A percentile compares a stretch with the other conserved stretches of the same genome.
phyloP scores from a whole-genome alignment of 23 tunicate species.

The Diplosoma virens region DNA sequence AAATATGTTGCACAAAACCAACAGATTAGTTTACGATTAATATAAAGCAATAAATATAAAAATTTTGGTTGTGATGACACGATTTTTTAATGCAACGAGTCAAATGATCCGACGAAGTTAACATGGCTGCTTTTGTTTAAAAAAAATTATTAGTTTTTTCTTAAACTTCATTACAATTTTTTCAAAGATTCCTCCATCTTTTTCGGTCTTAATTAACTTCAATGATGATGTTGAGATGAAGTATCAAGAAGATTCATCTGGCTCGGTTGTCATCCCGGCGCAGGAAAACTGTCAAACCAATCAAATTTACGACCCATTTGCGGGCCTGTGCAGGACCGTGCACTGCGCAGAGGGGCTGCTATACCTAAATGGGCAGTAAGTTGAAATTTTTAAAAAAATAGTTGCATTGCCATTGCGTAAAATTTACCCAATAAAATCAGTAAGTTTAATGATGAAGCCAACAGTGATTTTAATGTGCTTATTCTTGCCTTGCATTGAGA shows the following conservation, averaged over 20 bases:
- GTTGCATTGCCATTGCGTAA: neutral
- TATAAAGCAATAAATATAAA: no score
- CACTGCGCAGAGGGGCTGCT: slow-evolving; percentile 37
- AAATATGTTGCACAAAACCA: no score
- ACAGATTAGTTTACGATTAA: no score
- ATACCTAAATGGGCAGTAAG: slow-evolving; percentile 48
- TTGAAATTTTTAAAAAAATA: no score
- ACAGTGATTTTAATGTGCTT: neutral
- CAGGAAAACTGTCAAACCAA: slow-evolving; percentile 33
- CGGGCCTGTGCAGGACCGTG: slow-evolving; percentile 59
- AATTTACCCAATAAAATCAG: neutral
- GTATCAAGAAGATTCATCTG: slow-evolving; percentile 39
- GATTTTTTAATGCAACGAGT: no score
- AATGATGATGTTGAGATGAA: slow-evolving; percentile 47
- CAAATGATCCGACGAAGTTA: no score
- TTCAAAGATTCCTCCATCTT: slow-evolving; percentile 95
- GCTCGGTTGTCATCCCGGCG: slow-evolving; percentile 35
- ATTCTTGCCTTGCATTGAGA: no score
- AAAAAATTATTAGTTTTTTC: no score
- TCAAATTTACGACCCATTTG: slow-evolving; percentile 86
- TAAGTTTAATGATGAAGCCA: neutral
- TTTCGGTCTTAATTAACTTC: slow-evolving; percentile 71
- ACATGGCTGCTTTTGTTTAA: no score
- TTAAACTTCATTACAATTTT: no score
- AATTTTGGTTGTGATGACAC: no score